Evolutionary conservation across 2,888 invertebrate genomes (phyloP).

Genomic region (Calliopum simillimum): DNA sequence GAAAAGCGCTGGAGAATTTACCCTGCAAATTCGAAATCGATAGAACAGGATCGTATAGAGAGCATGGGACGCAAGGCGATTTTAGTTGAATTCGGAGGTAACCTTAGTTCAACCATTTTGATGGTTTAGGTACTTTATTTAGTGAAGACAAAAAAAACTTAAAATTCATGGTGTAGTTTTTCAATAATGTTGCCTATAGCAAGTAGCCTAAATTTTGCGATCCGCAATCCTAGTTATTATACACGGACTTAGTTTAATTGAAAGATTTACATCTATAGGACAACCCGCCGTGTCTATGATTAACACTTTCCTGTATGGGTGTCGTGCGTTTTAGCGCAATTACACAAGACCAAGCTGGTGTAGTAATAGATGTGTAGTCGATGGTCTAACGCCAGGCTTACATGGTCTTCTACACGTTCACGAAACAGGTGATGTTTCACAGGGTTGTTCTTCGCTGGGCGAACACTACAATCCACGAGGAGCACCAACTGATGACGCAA

Average conservation of each 20-base stretch:
- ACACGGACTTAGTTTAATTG: no score
- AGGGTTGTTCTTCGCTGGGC: slow-evolving; percentile 72
- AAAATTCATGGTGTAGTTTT: no score
- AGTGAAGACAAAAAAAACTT: no score
- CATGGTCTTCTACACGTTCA: slow-evolving; percentile 71
- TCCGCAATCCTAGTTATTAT: no score
- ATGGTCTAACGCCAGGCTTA: slow-evolving; percentile 77
- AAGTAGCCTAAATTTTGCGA: not conserved
- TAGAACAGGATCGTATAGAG: slow-evolving; percentile 68
- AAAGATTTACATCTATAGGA: slow-evolving; percentile 23
- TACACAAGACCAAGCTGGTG: slow-evolving; percentile 65
- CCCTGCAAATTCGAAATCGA: slow-evolving; percentile 61
- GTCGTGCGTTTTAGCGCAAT: slow-evolving; percentile 78
- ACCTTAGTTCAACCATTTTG: not conserved
- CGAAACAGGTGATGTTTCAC: slow-evolving; percentile 80
- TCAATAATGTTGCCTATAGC: no score
- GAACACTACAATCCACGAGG: slow-evolving; percentile 73
- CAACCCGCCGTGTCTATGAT: slow-evolving; percentile 82
- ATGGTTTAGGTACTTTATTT: no score
- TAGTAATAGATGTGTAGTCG: slow-evolving; percentile 85
- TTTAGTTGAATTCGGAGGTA: slow-evolving; percentile 82
- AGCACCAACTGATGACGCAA: slow-evolving; percentile 66
- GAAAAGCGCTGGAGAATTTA: slow-evolving; percentile 66
- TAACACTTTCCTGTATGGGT: slow-evolving; percentile 72
- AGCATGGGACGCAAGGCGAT: slow-evolving; percentile 79